phyloP scores from a whole-genome alignment of 2,797 vertebrate species.

The Notamacropus eugenii region DNA sequence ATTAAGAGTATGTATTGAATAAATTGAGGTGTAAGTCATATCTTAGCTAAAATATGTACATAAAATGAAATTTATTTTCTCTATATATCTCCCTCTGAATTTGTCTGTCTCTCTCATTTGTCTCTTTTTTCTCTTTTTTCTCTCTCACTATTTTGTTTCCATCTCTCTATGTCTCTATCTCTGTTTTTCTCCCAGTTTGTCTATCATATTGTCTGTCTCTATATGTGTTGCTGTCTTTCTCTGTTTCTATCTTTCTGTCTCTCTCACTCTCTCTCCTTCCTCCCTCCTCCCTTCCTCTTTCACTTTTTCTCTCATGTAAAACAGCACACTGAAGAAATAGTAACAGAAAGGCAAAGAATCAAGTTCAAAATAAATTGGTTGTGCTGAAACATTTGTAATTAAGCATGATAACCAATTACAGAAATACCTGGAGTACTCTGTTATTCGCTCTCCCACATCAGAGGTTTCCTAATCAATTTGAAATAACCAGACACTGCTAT shows the following conservation, averaged over 20 bases:
- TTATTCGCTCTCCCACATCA: constrained; percentile 83
- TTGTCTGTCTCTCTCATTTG: background rate
- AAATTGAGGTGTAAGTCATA: constrained; percentile 75
- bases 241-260: too few species aligned
- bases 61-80: constrained; percentile 58
- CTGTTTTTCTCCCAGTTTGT: too few species aligned
- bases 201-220: too few species aligned
- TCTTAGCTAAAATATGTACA: constrained; percentile 60
- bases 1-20: constrained; percentile 77
- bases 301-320: constrained; percentile 56
- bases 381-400: constrained; percentile 85
- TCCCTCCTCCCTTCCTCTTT: background rate
- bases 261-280: background rate
- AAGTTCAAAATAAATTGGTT: constrained; percentile 82
- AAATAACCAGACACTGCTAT: constrained; percentile 82
- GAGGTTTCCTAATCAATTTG: constrained; percentile 86
- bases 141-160: background rate
- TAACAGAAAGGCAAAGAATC: constrained; percentile 77
- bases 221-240: background rate
- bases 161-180: background rate
- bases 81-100: background rate
- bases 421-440: constrained; percentile 84
- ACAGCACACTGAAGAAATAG: constrained; percentile 53
- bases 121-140: background rate
- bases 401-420: constrained; percentile 87